Evolutionary conservation across 2,113 vertebrate species (phyloP), one percentile per base, ranked within the genome.

Genomic region (Eptatretus burgeri): DNA sequence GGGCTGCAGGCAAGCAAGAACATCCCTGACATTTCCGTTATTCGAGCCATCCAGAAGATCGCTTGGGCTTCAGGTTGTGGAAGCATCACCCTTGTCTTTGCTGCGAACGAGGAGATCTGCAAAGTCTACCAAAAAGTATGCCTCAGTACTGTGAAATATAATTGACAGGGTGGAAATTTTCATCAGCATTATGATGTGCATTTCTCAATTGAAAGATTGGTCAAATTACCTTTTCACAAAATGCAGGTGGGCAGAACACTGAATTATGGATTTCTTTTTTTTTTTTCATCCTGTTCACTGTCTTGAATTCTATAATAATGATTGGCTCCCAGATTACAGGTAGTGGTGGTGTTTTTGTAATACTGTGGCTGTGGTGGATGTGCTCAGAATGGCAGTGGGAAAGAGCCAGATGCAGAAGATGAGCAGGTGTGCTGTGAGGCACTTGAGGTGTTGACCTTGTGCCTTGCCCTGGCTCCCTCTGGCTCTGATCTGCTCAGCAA

Each of bases 361-460:
- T 7, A 41, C 27, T 41, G n/a, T n/a, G 27, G 27, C 27, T 41
- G 27, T 41, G 27, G 7, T 41, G 27, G 27, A 41, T 41, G 3
- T 41, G 27, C 27, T 64, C 70, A 98, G 91, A 89, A 82, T 14
- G 95, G 94, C 74, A 83, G 84, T 67, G 83, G 83, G 52, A 88
- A 81, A 72, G 91, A 95, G 67, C 86, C 80, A 19, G 91, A 95
- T 69, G 73, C 78, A 63, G 91, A 98, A 73, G 91, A 98, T 67
- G 91, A 98, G 70, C 89, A 95, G 71, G 89, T 98, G 71, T 95
- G 91, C 76, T 95, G 91, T 72, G 91, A 95, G 74, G 89, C 91
- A 11, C 65, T 98, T 72, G 91, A 98, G 72, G 89, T 87, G 73
- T 95, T 98, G 88, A 98, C 91, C 1, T 75, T 98, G 64, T 98